Evolutionary conservation across 2,888 invertebrate species (phyloP).

Genomic region (Epinotia ramella): DNA sequence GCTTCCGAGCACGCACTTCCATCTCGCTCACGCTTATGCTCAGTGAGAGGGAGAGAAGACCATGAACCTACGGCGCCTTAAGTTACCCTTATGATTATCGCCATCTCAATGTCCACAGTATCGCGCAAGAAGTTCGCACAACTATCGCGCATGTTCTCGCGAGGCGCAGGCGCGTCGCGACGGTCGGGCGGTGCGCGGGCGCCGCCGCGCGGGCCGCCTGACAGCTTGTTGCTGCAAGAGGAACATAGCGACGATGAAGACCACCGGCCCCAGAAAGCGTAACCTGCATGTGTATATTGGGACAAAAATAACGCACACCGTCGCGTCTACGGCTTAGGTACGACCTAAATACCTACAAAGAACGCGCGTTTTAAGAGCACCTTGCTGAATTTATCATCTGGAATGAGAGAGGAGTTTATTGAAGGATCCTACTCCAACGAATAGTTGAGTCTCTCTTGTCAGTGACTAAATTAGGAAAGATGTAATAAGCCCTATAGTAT

Average conservation of each 20-base stretch:
- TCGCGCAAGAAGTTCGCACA: constrained; percentile 93
- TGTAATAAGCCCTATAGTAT: not conserved
- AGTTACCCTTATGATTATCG: not conserved
- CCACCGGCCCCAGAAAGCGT: constrained; percentile 65
- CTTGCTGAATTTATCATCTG: not conserved
- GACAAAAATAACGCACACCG: not conserved
- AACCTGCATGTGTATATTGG: constrained; percentile 44
- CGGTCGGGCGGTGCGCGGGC: constrained; percentile 70
- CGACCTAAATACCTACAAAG: not conserved
- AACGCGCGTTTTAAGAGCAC: not conserved
- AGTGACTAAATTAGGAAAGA: not conserved
- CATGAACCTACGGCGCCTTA: no score
- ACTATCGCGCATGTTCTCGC: constrained; percentile 90
- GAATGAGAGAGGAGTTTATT: not conserved
- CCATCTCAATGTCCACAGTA: constrained; percentile 74
- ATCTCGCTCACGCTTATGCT: no score
- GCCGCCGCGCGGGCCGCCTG: constrained; percentile 81
- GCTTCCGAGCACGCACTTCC: no score
- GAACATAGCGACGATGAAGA: constrained; percentile 88
- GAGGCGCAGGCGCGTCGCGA: constrained; percentile 87
- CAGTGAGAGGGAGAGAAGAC: no score
- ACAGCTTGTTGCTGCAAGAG: constrained; percentile 85
- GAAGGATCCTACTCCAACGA: not conserved
- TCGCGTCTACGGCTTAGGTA: not conserved
- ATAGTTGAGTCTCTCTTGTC: not conserved